Conservation (phyloP, 2,797 vertebrate species). For the Pangasius krempfi region DNA sequence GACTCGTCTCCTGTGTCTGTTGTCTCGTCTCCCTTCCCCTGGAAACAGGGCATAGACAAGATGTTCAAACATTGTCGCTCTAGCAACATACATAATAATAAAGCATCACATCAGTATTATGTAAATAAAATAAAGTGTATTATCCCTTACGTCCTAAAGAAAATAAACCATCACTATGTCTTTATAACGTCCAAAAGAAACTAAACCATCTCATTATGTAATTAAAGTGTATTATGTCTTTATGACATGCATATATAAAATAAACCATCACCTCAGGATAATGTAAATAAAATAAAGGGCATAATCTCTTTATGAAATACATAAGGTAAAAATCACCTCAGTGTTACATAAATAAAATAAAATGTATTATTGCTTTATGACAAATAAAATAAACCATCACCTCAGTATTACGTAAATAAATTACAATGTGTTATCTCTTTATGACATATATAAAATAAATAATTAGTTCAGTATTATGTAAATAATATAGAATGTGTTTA, state of each 20-base stretch:
- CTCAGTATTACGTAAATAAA: background rate
- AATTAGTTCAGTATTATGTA: background rate
- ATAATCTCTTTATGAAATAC: background rate
- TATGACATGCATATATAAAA: background rate
- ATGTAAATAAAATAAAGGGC: background rate
- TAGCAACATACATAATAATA: background rate
- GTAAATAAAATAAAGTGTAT: no score
- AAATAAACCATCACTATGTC: background rate
- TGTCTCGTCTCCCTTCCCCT: constrained; percentile 85
- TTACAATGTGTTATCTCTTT: background rate
- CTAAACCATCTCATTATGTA: background rate
- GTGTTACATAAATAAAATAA: background rate
- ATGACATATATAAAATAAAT: background rate
- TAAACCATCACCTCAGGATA: background rate
- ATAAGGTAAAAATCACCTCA: background rate
- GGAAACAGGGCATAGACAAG: constrained; percentile 30
- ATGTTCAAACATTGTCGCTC: background rate
- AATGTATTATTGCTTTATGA: background rate
- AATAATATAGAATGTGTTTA: background rate
- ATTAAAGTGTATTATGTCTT: background rate
- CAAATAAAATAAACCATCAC: background rate
- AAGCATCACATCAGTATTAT: no score
- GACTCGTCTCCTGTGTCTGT: constrained; percentile 80
- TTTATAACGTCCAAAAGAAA: no score
- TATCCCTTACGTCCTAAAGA: no score